A percentile compares a stretch with the other conserved stretches of the same genome.
Evolutionary conservation across 2,888 invertebrate species (phyloP).

Genomic region (Drosophila flavopinicola): DNA sequence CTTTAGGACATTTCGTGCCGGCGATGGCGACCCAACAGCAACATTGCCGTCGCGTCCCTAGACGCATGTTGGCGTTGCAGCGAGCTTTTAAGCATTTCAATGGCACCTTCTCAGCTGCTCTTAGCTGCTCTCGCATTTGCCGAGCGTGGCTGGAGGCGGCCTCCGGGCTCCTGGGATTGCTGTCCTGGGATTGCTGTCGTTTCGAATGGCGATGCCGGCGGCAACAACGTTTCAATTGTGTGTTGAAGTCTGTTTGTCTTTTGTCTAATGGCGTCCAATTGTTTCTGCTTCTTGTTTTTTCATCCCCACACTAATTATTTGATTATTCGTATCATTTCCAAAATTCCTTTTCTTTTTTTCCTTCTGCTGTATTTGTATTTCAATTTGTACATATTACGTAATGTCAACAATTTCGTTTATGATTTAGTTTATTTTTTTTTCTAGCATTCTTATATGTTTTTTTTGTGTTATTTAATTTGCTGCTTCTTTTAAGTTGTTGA

Average conservation of each 20-base stretch:
- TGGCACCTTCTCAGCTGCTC: constrained; percentile 20
- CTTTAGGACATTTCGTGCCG: constrained; percentile 65
- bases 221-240: constrained; percentile 59
- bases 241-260: constrained; percentile 56
- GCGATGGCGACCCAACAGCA: constrained; percentile 22
- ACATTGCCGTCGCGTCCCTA: constrained; percentile 20
- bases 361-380: constrained; percentile 5
- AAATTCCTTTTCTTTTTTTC: constrained; percentile 22
- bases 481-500: constrained; percentile 76
- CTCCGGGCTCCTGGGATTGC: constrained; percentile 5
- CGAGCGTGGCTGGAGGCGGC: constrained; percentile 49
- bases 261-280: constrained; percentile 49
- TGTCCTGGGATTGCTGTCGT: constrained; percentile 23
- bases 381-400: constrained; percentile 16
- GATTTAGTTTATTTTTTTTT: constrained; percentile 7
- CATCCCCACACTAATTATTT: constrained; percentile 6
- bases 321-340: constrained; percentile 29
- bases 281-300: neutral
- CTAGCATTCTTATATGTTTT: constrained; percentile 26
- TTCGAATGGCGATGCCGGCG: constrained; percentile 33
- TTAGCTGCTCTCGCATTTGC: constrained; percentile 38
- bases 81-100: constrained; percentile 11
- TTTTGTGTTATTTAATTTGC: constrained; percentile 49
- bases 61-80: constrained; percentile 14
- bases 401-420: constrained; percentile 14